Conservation (phyloP, 2,797 vertebrate species). For the Emys orbicularis region DNA sequence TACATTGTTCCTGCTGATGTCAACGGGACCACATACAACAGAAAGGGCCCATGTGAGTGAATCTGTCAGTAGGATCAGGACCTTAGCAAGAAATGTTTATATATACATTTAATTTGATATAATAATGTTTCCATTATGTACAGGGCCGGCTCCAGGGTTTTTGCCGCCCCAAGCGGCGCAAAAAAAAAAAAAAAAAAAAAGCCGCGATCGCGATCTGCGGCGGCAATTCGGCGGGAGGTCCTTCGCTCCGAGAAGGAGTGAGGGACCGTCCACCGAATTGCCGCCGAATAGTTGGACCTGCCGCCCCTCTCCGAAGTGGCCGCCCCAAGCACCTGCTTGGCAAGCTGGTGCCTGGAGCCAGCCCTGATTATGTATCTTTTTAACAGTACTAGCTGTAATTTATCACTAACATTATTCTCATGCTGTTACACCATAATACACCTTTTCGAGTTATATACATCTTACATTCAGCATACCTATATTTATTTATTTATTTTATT, state of each 20-base stretch:
- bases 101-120: not conserved
- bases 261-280: too few relatives aligned
- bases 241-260: too few relatives aligned
- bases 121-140: not conserved
- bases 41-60: not conserved
- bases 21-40: not conserved
- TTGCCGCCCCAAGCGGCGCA: too few relatives aligned
- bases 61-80: not conserved
- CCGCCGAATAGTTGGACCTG: too few relatives aligned
- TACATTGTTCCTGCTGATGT: not conserved
- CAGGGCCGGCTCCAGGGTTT: too few relatives aligned
- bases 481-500: accelerated
- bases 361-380: not conserved
- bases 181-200: too few relatives aligned
- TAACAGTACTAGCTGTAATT: not conserved
- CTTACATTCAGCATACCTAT: not conserved
- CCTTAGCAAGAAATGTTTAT: not conserved
- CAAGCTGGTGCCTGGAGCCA: too few relatives aligned
- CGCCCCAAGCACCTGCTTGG: too few relatives aligned
- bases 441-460: not conserved
- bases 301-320: too few relatives aligned
- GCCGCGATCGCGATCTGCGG: too few relatives aligned
- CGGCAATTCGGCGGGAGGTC: too few relatives aligned
- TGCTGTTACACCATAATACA: not conserved
- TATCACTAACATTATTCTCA: not conserved